Evolutionary conservation across 2,797 vertebrate genomes (phyloP).

Genomic region (Lophius americanus): DNA sequence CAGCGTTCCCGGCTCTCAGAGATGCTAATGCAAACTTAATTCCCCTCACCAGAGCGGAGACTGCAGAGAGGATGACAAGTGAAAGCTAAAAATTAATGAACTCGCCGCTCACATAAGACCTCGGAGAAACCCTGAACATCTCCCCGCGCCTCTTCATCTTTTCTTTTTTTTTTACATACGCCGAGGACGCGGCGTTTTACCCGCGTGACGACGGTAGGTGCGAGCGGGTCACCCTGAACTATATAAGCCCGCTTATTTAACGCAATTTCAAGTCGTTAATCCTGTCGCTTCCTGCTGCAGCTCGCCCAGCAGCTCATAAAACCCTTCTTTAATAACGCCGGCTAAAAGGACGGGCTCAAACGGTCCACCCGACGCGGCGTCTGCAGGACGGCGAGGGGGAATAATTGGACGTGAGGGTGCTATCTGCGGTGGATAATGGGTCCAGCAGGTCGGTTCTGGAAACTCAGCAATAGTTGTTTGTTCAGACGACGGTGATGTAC

Average conservation of each 20-base stretch:
- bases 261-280: constrained; percentile 8
- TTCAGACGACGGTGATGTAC: not conserved
- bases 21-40: constrained; percentile 6
- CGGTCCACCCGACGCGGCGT: constrained; percentile 48
- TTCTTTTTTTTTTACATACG: constrained; percentile 2
- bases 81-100: constrained; percentile 17
- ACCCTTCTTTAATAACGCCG: constrained; percentile 52
- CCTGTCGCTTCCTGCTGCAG: constrained; percentile 12
- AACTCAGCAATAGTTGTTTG: constrained; percentile 30
- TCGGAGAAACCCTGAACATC: constrained; percentile 16
- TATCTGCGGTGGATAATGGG: constrained; percentile 56
- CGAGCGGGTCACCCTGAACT: not conserved
- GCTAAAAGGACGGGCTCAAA: constrained; percentile 49
- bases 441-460: constrained; percentile 39
- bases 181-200: not conserved
- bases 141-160: not conserved
- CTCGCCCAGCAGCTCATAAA: constrained; percentile 39
- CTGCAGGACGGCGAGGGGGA: constrained; percentile 41
- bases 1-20: not conserved
- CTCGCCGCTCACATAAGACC: constrained; percentile 3
- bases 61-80: constrained; percentile 14
- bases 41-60: not conserved
- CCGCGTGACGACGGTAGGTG: not conserved
- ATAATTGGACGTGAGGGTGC: constrained; percentile 66
- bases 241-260: not conserved